A percentile compares a stretch with the other conserved stretches of the same genome.
These are phyloP conservation scores for Eristalinus aeneus DNA, from an alignment of 2,888 invertebrate genomes.

Conservation along the genomic window DNA sequence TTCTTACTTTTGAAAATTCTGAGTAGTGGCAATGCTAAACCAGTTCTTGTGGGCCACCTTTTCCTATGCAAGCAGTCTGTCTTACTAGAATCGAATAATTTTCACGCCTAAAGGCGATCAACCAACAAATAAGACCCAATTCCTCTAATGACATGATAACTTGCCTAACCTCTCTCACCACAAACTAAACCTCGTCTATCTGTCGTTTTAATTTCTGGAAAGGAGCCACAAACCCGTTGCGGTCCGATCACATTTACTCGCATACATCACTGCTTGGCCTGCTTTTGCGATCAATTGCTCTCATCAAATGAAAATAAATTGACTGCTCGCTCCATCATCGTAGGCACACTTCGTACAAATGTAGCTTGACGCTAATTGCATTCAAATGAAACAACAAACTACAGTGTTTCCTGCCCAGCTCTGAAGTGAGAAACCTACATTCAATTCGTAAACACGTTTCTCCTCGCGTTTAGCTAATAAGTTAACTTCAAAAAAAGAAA, in stretches of 20 bases:
- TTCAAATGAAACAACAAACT: slow-evolving; percentile 25
- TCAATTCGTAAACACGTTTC: slow-evolving; percentile 19
- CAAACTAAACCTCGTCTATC: background rate
- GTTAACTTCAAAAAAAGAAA: background rate
- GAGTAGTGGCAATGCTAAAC: too few species aligned
- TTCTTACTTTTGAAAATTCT: too few species aligned
- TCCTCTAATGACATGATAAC: background rate
- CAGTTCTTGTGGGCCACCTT: too few species aligned
- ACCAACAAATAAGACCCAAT: background rate
- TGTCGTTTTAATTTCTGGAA: background rate
- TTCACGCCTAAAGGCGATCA: background rate
- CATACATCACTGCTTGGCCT: background rate
- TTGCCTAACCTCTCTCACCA: background rate
- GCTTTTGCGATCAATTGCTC: slow-evolving; percentile 2
- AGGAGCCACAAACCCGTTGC: background rate
- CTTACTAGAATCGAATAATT: too few species aligned
- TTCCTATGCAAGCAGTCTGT: too few species aligned
- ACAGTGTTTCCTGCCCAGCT: background rate
- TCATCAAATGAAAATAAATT: background rate
- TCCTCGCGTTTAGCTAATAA: background rate
- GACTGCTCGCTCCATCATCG: background rate
- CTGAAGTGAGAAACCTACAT: background rate
- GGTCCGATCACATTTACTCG: background rate
- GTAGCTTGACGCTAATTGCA: slow-evolving; percentile 19
- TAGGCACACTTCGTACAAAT: background rate